A percentile compares a stretch with the other conserved stretches of the same genome.
These are phyloP conservation scores for Oasisia sp. DNA, from an alignment of 2,888 invertebrate genomes.

Conservation along the genomic window DNA sequence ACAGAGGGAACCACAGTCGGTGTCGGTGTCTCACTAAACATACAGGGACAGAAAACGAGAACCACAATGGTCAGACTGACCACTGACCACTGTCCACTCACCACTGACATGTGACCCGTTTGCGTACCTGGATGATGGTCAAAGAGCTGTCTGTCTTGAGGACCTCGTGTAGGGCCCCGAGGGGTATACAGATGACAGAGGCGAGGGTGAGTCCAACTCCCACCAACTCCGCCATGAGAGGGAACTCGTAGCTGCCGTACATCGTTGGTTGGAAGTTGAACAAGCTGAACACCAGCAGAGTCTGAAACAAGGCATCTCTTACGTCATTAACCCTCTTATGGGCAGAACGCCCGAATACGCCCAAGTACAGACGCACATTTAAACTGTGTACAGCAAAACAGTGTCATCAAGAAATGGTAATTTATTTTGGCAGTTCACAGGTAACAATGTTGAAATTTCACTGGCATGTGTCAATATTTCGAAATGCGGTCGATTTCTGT, in stretches of 20 bases:
- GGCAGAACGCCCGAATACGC: too few relatives aligned
- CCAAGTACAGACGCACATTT: too few relatives aligned
- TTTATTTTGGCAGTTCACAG: too few relatives aligned
- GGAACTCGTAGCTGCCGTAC: not conserved
- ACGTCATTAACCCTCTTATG: not conserved
- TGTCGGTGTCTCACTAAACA: too few relatives aligned
- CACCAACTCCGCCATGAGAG: not conserved
- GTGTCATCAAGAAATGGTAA: too few relatives aligned
- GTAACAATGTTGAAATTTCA: too few relatives aligned
- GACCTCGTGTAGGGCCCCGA: not conserved
- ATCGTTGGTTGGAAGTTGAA: not conserved
- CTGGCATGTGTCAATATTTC: too few relatives aligned
- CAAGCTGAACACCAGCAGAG: not conserved
- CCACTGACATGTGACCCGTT: not conserved
- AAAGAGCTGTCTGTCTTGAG: not conserved
- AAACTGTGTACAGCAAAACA: too few relatives aligned
- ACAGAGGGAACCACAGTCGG: too few relatives aligned
- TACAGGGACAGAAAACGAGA: too few relatives aligned
- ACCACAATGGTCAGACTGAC: not conserved
- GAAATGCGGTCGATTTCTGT: too few relatives aligned
- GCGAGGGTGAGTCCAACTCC: not conserved
- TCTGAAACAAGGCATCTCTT: not conserved
- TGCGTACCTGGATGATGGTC: not conserved
- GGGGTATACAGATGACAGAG: not conserved
- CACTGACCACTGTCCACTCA: too few relatives aligned